phyloP scores from a whole-genome alignment of 2,888 invertebrate genomes.

The Theretra japonica region DNA sequence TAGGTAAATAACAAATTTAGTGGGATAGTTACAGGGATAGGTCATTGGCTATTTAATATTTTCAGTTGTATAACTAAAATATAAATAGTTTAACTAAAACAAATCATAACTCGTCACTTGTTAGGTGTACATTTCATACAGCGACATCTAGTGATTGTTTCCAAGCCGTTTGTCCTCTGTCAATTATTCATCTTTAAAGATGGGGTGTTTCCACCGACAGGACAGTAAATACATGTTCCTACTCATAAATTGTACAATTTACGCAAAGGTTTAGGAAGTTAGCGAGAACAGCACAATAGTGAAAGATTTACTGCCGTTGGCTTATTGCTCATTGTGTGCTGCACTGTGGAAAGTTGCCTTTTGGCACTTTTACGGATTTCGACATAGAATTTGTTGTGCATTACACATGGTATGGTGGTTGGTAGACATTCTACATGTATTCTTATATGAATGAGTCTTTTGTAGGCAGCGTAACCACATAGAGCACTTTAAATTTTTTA shows the following conservation, averaged over 20 bases:
- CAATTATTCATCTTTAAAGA: background rate
- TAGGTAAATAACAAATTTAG: too few species aligned
- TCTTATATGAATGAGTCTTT: too few species aligned
- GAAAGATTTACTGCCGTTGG: constrained; percentile 19
- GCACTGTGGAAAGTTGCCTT: constrained; percentile 12
- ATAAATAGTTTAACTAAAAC: too few species aligned
- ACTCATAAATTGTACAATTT: background rate
- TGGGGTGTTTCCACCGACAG: background rate
- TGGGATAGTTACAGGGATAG: too few species aligned
- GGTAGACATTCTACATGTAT: too few species aligned
- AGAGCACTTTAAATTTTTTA: too few species aligned
- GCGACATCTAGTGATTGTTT: too few species aligned
- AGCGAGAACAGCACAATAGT: constrained; percentile 13
- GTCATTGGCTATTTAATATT: too few species aligned
- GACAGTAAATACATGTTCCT: background rate
- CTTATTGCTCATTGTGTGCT: constrained; percentile 22
- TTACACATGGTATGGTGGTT: background rate
- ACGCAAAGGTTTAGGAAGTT: constrained; percentile 19
- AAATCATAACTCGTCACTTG: background rate
- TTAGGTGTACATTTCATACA: too few species aligned
- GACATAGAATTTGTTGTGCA: background rate
- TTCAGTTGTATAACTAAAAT: too few species aligned
- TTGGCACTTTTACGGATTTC: constrained; percentile 20
- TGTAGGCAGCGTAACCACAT: too few species aligned
- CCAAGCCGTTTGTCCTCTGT: too few species aligned